Base-by-base conservation (phyloP, 2,113 vertebrate species). In the Hemichromis elongatus region DNA sequence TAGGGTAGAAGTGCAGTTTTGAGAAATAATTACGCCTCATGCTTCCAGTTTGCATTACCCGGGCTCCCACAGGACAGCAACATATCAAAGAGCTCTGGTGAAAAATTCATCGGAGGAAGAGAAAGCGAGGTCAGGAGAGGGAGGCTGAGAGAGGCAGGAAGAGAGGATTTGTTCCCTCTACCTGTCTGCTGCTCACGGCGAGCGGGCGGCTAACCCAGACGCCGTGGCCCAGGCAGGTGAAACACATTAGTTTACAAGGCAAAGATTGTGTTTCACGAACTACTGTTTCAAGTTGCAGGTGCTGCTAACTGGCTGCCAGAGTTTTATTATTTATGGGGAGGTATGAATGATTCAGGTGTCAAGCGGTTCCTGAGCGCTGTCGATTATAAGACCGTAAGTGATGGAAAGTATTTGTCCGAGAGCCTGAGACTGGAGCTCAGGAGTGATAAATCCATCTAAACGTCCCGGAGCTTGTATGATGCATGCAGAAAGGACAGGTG, bases 261-360 rank as follows among this genome's bases (percentile, higher is more conserved):
- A 87, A 90, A 92, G 92, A 94, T 96, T 90, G 89, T 87, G 92
- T 96, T 95, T 95, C 95, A 94, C 7, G 18, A 81, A 89, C 87
- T 85, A 83, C 90, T 91, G 94, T 92, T 94, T 94, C 94, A 88
- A 86, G 89, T 94, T 93, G 92, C 95, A 95, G 90, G 89, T 89
- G 92, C 89, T 79, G 91, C 92, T 87, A 85, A 90, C 90, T 52
- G 91, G 80, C 88, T 89, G 90, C 92, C 90, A 83, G 83, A 80
- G 18, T 84, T 96, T 88, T 90, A 96, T 96, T 96, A 96, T 96
- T 96, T 84, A 96, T 95, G 81, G 77, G 73, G 33, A n/a, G 8
- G 80, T 73, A 95, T 96, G 89, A 96, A 96, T 93, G 94, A 96
- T 96, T 96, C 90, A 96, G 86, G 90, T 53, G 59, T 86, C 83